phyloP scores from a whole-genome alignment of 2,888 invertebrate genomes.

The Arge pagana region DNA sequence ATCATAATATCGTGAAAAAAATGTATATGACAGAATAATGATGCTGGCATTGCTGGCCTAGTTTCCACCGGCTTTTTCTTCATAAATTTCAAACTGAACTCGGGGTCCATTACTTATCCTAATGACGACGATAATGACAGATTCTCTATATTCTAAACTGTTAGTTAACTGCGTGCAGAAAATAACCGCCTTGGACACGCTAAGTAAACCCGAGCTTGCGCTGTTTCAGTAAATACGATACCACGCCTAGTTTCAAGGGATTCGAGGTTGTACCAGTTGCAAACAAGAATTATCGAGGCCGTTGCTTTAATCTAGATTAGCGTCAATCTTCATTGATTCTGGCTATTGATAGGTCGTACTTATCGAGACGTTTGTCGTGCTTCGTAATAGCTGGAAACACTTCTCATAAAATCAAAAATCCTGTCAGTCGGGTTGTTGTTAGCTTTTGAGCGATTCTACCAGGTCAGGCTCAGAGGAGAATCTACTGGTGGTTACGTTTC shows the following conservation, averaged over 20 bases:
- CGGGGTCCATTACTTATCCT: slow-evolving; percentile 1
- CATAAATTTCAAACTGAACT: background rate
- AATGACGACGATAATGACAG: background rate
- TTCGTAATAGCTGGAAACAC: too few species aligned
- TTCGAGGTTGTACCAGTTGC: slow-evolving; percentile 1
- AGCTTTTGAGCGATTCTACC: too few species aligned
- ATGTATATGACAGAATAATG: background rate
- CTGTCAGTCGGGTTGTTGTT: too few species aligned
- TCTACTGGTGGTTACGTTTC: too few species aligned
- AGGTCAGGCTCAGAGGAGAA: too few species aligned
- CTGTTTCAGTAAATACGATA: slow-evolving; percentile 8
- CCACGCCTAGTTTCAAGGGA: background rate
- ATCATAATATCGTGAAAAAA: background rate
- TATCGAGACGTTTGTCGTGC: too few species aligned
- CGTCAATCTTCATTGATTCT: too few species aligned
- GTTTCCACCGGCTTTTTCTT: background rate
- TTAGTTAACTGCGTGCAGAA: slow-evolving; percentile 12
- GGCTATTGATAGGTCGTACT: too few species aligned
- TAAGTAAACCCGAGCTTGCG: slow-evolving; percentile 19
- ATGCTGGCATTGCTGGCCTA: background rate
- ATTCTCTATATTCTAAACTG: too few species aligned
- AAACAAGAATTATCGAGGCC: background rate
- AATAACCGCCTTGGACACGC: slow-evolving; percentile 14
- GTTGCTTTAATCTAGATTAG: too few species aligned
- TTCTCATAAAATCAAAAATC: too few species aligned